Evolutionary conservation across 2,113 vertebrate genomes (phyloP).

Genomic region (Pteropus alecto): DNA sequence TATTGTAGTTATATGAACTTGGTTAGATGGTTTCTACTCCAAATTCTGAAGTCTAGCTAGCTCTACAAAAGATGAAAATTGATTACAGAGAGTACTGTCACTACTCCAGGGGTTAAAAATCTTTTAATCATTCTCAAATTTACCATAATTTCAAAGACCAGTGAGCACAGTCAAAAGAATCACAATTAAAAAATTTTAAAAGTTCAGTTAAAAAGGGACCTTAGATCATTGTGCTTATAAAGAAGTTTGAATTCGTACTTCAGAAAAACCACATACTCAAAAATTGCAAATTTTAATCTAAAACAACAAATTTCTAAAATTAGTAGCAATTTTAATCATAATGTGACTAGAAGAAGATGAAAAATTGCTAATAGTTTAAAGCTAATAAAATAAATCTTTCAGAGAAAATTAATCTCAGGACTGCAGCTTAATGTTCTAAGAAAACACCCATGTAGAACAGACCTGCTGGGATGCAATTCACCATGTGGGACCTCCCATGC

Average conservation of each 20-base stretch:
- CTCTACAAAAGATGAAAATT: background rate
- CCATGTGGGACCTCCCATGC: background rate
- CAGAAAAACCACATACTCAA: background rate
- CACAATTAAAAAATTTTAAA: background rate
- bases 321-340: background rate
- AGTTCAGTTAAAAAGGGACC: background rate
- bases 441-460: background rate
- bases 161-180: background rate
- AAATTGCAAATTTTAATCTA: background rate
- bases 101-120: background rate
- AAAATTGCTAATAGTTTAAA: background rate
- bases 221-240: background rate
- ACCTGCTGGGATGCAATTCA: background rate
- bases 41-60: background rate
- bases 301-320: background rate
- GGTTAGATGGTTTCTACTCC: background rate
- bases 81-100: background rate
- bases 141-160: background rate
- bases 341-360: background rate
- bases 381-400: conserved; percentile 7
- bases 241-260: background rate
- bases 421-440: background rate
- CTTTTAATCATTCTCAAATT: background rate
- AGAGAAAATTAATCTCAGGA: background rate
- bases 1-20: background rate